Base-by-base conservation (phyloP, 2,888 invertebrate genomes). In the Rhagonycha fulva region DNA sequence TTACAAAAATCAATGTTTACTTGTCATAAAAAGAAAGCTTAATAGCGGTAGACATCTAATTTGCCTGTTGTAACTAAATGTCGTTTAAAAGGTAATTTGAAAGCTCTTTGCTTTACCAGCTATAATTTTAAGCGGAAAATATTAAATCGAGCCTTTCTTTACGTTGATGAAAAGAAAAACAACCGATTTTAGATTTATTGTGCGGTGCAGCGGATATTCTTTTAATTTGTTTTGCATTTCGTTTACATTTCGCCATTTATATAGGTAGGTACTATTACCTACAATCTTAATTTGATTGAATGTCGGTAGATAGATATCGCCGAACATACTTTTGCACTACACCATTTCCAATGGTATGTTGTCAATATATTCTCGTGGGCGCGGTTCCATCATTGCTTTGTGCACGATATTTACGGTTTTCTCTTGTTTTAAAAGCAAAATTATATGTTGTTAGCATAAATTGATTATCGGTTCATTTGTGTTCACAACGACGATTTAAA, bases 271-370 rank as follows among this genome's bases (percentile, higher is more conserved):
- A n/a, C n/a, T n/a, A 79, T 2, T 83, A 81, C 47, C 47, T 47
- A 47, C 47, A 47, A 83, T 83, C 83, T 83, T 83, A 83, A 83
- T 83, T 82, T 83, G 83, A 83, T 81, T 82, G 82, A 84, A 84
- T 83, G 82, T 81, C 78, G 81, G 78, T 76, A 76, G 79, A 80
- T 81, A 79, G 76, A 72, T 80, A 80, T 79, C 78, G 73, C 30
- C 67, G 76, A 78, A 78, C 78, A 78, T 72, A 78, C 81, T 81
- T 80, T 78, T 80, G 80, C 79, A 80, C 80, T 79, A 80, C 80
- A 76, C 76, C 78, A 76, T 77, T 79, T 78, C 69, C 76, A 76
- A 73, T 78, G 78, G 78, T 75, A 74, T 76, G 78, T 76, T 71
- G 73, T 68, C 69, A 74, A 76, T 75, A 75, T 75, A 68, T 73